phyloP scores from a whole-genome alignment of 2,888 invertebrate species.

The Polietes domitor region DNA sequence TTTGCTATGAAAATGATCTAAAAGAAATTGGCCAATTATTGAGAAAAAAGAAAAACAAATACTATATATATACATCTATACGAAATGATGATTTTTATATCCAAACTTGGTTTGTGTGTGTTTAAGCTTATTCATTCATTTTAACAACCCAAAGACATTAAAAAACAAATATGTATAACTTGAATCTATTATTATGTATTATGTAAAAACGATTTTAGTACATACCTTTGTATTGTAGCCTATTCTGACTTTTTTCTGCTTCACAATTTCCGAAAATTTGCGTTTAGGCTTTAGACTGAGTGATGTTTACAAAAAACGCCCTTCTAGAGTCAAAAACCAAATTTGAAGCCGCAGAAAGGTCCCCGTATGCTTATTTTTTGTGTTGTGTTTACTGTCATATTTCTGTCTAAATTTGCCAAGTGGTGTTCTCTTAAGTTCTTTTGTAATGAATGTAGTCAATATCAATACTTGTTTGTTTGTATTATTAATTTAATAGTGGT shows the following conservation, averaged over 20 bases:
- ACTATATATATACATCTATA: neutral
- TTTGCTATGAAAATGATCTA: conserved; percentile 42
- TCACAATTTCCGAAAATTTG: too few relatives aligned
- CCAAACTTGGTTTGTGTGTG: conserved; percentile 15
- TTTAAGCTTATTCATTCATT: neutral
- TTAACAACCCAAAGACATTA: neutral
- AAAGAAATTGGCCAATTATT: conserved; percentile 54
- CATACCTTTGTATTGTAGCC: too few relatives aligned
- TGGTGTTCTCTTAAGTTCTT: neutral
- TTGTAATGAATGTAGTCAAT: neutral
- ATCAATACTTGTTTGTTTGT: neutral
- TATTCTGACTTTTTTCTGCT: too few relatives aligned
- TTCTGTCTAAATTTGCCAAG: neutral
- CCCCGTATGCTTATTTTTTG: neutral
- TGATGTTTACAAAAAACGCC: too few relatives aligned
- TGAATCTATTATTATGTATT: neutral
- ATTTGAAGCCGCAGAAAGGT: too few relatives aligned
- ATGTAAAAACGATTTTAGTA: neutral
- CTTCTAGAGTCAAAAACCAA: too few relatives aligned
- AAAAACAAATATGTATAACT: neutral
- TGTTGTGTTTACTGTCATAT: neutral
- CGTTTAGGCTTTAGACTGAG: too few relatives aligned
- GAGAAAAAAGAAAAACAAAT: too few relatives aligned
- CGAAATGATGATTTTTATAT: conserved; percentile 41
- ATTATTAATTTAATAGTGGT: neutral